A percentile compares a stretch with the other conserved stretches of the same genome.
Conservation (phyloP, 2,888 invertebrate genomes). For the Polydrusus tereticollis region DNA sequence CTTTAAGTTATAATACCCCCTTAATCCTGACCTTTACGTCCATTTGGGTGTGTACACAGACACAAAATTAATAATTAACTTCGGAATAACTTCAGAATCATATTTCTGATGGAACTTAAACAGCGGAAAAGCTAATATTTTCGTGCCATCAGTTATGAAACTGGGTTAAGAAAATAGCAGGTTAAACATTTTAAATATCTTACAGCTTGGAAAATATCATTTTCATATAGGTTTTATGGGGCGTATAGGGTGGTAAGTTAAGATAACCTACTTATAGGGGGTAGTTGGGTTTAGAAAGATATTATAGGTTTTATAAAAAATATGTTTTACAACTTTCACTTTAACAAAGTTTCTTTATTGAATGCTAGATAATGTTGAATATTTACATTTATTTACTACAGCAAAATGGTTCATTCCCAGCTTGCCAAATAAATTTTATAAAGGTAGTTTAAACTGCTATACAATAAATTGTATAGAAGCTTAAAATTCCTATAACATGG, state of each 20-base stretch:
- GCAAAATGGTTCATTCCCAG: too few species aligned
- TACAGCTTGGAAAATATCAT: not conserved
- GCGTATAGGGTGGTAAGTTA: not conserved
- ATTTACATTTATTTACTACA: too few species aligned
- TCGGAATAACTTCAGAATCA: not conserved
- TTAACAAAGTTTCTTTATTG: too few species aligned
- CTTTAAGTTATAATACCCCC: not conserved
- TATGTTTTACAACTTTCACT: too few species aligned
- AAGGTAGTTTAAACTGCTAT: too few species aligned
- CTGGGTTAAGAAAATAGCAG: not conserved
- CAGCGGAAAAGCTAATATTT: not conserved
- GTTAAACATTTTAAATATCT: not conserved
- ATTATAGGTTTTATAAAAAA: too few species aligned
- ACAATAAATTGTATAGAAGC: too few species aligned
- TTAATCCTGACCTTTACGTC: not conserved
- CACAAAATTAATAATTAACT: not conserved
- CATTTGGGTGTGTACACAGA: not conserved
- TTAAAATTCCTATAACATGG: too few species aligned
- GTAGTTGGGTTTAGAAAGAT: too few species aligned
- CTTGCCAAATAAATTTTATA: too few species aligned
- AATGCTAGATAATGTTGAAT: too few species aligned
- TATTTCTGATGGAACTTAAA: not conserved
- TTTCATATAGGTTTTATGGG: not conserved
- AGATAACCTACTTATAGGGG: not conserved
- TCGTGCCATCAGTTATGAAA: not conserved